Conservation (phyloP, 2,797 vertebrate genomes). For the Rhinella marina region DNA sequence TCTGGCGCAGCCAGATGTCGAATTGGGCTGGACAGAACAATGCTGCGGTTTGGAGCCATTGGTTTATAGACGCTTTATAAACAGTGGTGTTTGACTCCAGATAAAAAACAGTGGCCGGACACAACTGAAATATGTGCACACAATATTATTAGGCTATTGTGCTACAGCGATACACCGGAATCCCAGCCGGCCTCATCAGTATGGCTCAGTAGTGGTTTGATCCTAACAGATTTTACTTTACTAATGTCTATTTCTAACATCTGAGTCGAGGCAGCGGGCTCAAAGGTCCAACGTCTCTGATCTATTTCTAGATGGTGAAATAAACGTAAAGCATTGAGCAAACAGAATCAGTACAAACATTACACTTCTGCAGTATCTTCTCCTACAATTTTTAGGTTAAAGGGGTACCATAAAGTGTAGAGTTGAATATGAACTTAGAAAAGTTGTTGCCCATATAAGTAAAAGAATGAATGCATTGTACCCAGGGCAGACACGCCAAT, state of each 20-base stretch:
- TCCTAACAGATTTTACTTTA: not conserved
- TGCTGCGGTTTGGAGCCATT: too few relatives aligned
- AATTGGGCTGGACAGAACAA: too few relatives aligned
- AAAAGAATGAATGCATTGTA: not conserved
- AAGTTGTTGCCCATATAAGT: not conserved
- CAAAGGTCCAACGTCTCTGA: constrained; percentile 3
- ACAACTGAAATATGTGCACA: too few relatives aligned
- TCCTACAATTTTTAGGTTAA: not conserved
- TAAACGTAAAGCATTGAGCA: not conserved
- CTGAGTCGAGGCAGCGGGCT: not conserved
- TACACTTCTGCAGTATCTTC: not conserved
- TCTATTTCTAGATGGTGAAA: not conserved
- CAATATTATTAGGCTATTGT: too few relatives aligned
- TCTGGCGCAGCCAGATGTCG: too few relatives aligned
- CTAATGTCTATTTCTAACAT: constrained; percentile 10
- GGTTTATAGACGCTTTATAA: too few relatives aligned
- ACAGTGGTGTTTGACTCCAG: too few relatives aligned
- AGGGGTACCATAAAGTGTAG: not conserved
- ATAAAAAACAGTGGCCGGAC: too few relatives aligned
- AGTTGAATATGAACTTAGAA: not conserved
- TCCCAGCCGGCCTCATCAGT: not conserved
- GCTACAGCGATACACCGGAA: not conserved
- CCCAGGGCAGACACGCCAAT: not conserved
- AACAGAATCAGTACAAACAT: not conserved
- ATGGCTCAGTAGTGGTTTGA: not conserved